A percentile compares a stretch with the other conserved stretches of the same genome.
Evolutionary conservation across 2,888 invertebrate species (phyloP).

Genomic region (Athrips mouffetella): DNA sequence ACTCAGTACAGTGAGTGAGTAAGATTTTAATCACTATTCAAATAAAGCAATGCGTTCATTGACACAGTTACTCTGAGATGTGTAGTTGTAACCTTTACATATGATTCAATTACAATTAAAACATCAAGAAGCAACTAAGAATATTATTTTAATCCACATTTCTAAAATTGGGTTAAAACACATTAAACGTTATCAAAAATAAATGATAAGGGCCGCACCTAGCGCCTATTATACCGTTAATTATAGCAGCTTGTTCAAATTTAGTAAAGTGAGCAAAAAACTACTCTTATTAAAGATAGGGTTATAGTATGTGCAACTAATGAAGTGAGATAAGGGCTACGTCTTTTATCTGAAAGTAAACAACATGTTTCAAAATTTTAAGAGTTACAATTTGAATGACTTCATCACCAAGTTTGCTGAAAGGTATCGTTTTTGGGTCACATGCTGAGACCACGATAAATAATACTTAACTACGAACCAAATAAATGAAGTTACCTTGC

Average conservation of each 20-base stretch:
- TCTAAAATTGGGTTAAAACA: constrained; percentile 23
- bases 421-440: constrained; percentile 48
- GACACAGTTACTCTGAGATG: constrained; percentile 11
- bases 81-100: no score
- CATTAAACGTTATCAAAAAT: constrained; percentile 18
- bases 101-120: no score
- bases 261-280: constrained; percentile 13
- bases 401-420: constrained; percentile 44
- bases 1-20: constrained; percentile 39
- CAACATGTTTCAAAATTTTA: constrained; percentile 41
- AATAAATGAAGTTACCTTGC: neutral
- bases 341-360: constrained; percentile 57
- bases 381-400: constrained; percentile 45
- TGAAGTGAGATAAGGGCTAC: constrained; percentile 62
- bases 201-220: constrained; percentile 60
- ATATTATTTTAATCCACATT: neutral
- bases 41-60: constrained; percentile 23
- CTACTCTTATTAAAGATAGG: constrained; percentile 32
- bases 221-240: constrained; percentile 36
- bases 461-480: neutral
- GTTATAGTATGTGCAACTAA: constrained; percentile 45
- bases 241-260: constrained; percentile 27
- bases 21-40: constrained; percentile 38
- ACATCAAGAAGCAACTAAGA: no score
- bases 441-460: neutral